These are phyloP conservation scores for Campoplex nolae DNA, from an alignment of 2,888 invertebrate genomes.

Conservation along the genomic window DNA sequence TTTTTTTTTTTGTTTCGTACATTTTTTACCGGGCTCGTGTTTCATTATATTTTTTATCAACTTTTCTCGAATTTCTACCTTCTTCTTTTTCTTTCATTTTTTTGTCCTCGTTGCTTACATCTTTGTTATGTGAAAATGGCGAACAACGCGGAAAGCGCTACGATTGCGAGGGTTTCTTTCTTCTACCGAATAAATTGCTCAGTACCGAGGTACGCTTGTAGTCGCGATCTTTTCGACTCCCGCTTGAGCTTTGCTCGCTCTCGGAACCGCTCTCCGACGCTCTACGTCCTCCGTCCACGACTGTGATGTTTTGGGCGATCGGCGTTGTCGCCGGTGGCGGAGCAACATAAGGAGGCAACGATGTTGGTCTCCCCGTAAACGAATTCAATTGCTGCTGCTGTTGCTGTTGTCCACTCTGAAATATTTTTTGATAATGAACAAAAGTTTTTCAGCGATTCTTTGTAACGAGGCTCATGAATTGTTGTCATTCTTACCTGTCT, in stretches of 20 bases:
- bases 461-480: background rate
- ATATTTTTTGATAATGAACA: conserved; percentile 6
- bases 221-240: conserved; percentile 82
- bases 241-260: conserved; percentile 83
- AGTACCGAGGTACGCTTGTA: conserved; percentile 82
- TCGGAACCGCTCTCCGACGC: conserved; percentile 84
- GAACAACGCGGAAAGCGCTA: conserved; percentile 70
- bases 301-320: conserved; percentile 73
- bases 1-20: conserved; percentile 1
- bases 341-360: conserved; percentile 85
- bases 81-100: background rate
- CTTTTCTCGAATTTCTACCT: background rate
- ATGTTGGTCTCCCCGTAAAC: conserved; percentile 81
- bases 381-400: conserved; percentile 76
- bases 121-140: background rate
- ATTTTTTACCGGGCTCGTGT: background rate
- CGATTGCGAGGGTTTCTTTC: conserved; percentile 82
- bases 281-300: conserved; percentile 80
- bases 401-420: conserved; percentile 67
- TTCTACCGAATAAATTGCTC: conserved; percentile 82
- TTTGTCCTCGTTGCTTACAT: background rate
- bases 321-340: conserved; percentile 82
- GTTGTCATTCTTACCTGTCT: conserved; percentile 79
- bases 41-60: background rate
- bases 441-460: background rate